Evolutionary conservation across 2,888 invertebrate genomes (phyloP), one percentile per base, ranked within the genome.

Genomic region (Microctonus hyperodae): DNA sequence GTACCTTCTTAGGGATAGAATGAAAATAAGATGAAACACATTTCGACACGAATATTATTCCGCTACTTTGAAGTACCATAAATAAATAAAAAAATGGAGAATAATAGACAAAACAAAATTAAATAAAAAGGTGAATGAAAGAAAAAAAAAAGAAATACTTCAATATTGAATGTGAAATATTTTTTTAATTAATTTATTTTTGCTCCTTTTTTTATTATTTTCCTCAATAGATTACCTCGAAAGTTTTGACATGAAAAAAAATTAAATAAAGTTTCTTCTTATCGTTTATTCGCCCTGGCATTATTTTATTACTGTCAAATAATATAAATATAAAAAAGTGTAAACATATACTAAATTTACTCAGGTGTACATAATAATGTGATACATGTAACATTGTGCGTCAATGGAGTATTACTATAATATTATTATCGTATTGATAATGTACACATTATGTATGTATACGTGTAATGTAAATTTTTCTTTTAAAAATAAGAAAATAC

Each of bases 361-460:
- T 62, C 62, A 62, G 62, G 62, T 62, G 62, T n/a, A 1, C 48
- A 6, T 23, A 10, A 25, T 23, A 25, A 51, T 25, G 11, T 25
- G 22, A 25, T 23, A 13, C 25, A 51, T 13, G n/a, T 3, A 2
- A 40, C 23, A 11, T 2, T n/a, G n/a, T n/a, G n/a, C n/a, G n/a
- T 44, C 9, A 44, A 20, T 44, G 16, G 16, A 44, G 16, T 44
- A 44, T 44, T 44, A 20, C 16, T 6, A n/a, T 44, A 16, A n/a
- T 16, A 0, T 44, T 44, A 44, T 44, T 5, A 44, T 44, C n/a
- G 10, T 37, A n/a, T 37, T n/a, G 2, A 37, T 37, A 4, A 37
- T 37, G n/a, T n/a, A 37, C 5, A n/a, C 2, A 37, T 13, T n/a
- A 37, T 37, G n/a, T 37, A 13, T 37, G 5, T 37, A 37, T 37